Percentiles rank a stretch among this genome's conserved stretches.
Evolutionary conservation across 2,113 vertebrate species (phyloP).

Genomic region (Equus przewalskii): DNA sequence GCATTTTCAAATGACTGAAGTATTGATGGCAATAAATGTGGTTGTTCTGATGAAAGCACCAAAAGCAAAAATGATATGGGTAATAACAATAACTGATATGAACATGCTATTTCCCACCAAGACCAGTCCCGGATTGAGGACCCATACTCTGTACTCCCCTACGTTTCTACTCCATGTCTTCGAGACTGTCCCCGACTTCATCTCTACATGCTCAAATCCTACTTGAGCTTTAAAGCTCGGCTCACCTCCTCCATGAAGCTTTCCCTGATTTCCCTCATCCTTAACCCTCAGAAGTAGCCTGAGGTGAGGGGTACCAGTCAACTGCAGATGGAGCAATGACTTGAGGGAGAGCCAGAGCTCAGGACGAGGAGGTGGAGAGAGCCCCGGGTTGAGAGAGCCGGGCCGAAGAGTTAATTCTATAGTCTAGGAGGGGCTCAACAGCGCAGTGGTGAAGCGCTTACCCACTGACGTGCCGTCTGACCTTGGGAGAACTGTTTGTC

Average conservation of each 20-base stretch:
- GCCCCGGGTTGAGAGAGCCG: background rate
- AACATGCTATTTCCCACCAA: background rate
- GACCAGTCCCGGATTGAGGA: background rate
- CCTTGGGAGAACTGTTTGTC: background rate
- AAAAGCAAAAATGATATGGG: background rate
- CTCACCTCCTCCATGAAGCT: background rate
- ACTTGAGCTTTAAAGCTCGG: background rate
- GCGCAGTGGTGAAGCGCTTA: background rate
- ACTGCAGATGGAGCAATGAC: background rate
- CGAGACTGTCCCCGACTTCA: background rate
- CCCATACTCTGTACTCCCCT: background rate
- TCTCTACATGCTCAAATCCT: background rate
- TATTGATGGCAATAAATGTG: background rate
- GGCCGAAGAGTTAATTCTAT: background rate
- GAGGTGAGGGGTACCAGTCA: background rate
- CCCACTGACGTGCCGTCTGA: background rate
- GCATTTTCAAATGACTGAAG: slow-evolving; percentile 38
- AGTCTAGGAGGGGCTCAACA: background rate
- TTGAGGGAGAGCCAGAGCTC: background rate
- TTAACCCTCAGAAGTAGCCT: background rate
- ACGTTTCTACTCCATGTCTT: background rate
- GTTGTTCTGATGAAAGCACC: background rate
- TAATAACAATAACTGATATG: background rate
- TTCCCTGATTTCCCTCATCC: background rate
- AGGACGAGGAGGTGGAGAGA: background rate